Evolutionary conservation across 2,797 vertebrate genomes (phyloP).

Genomic region (Helicolenus hilgendorfi): DNA sequence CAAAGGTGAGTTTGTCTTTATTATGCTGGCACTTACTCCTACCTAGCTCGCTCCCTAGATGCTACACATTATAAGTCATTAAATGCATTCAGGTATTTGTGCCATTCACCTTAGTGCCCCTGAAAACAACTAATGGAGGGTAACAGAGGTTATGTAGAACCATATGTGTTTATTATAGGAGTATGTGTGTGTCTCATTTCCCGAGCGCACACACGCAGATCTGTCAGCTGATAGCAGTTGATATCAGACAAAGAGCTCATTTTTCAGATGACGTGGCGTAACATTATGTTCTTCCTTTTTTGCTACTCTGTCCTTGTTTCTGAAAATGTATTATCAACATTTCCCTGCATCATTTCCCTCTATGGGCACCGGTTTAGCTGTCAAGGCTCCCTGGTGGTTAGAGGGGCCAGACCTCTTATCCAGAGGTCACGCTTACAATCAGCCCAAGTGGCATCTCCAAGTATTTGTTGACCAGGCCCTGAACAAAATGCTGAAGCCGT

Average conservation of each 20-base stretch:
- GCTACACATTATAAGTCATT: constrained; percentile 9
- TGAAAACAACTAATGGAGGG: neutral
- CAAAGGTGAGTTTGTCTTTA: constrained; percentile 17
- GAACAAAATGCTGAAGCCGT: neutral
- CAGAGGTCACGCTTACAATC: constrained; percentile 14
- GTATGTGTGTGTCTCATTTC: neutral
- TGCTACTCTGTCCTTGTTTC: constrained; percentile 53
- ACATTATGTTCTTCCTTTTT: constrained; percentile 31
- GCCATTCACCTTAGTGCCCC: neutral
- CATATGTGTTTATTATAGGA: neutral
- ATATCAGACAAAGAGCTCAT: constrained; percentile 32
- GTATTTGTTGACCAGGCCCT: neutral
- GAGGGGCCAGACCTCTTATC: neutral
- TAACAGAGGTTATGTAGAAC: neutral
- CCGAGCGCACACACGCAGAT: neutral
- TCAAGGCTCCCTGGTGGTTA: neutral
- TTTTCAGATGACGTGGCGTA: constrained; percentile 62
- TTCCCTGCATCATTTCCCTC: constrained; percentile 14
- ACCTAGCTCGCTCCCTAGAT: neutral
- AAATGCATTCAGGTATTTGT: constrained; percentile 5
- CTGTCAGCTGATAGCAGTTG: constrained; percentile 24
- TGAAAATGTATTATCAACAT: constrained; percentile 26
- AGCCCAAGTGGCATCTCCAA: neutral
- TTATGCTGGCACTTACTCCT: neutral
- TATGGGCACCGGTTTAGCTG: neutral